Percentiles rank a stretch among this genome's conserved stretches.
Evolutionary conservation across 37 sponge, comb jelly and placozoan genomes (phyloP).

Genomic region (Ephydatia muelleri): DNA sequence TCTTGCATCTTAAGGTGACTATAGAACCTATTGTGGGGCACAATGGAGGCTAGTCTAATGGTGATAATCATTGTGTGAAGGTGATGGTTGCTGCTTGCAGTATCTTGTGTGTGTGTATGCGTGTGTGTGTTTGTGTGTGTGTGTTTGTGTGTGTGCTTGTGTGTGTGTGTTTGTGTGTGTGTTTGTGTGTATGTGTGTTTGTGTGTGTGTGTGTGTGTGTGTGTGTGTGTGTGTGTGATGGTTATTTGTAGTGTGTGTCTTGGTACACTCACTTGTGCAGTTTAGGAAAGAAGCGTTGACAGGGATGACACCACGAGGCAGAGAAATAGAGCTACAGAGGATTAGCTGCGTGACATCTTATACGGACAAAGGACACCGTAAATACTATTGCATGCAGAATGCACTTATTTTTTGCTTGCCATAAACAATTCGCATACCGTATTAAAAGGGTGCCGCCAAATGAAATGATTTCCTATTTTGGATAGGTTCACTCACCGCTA

Average conservation of each 20-base stretch:
- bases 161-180: too few species aligned
- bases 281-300: slow-evolving; percentile 74
- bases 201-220: too few species aligned
- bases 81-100: neutral
- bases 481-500: neutral
- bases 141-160: too few species aligned
- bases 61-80: too few species aligned
- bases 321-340: slow-evolving; percentile 78
- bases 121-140: too few species aligned
- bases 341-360: neutral
- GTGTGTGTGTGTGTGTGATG: too few species aligned
- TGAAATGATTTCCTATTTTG: neutral
- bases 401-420: too few species aligned
- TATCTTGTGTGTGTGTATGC: too few species aligned
- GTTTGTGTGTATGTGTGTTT: too few species aligned
- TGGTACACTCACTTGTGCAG: slow-evolving; percentile 58
- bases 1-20: slow-evolving; percentile 60
- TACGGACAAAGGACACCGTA: neutral
- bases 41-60: neutral
- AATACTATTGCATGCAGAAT: too few species aligned
- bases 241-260: neutral
- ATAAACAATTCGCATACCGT: too few species aligned
- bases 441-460: too few species aligned
- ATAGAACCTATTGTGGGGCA: slow-evolving; percentile 58
- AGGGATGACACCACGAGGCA: slow-evolving; percentile 84